These are phyloP conservation scores for Belonocnema kinseyi DNA, from an alignment of 1,140 invertebrate genomes.

Conservation along the genomic window DNA sequence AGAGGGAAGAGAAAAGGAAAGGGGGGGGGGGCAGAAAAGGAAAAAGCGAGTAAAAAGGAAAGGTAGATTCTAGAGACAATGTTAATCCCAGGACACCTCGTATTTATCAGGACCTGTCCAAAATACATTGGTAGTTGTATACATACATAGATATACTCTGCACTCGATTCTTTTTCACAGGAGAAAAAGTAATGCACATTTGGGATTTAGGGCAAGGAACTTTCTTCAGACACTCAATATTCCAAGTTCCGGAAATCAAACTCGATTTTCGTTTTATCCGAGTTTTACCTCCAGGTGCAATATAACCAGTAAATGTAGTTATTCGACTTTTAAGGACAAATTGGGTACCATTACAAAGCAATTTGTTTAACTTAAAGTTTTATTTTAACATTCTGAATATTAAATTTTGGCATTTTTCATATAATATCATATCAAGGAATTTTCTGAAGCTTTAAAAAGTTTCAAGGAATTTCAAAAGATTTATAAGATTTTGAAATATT, in stretches of 20 bases:
- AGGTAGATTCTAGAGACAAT: conserved; percentile 13
- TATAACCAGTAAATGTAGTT: background rate
- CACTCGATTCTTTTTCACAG: background rate
- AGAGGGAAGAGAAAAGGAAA: background rate
- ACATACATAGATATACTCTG: too few relatives aligned
- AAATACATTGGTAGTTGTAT: background rate
- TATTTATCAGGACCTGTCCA: conserved; percentile 8
- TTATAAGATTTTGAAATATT: too few relatives aligned
- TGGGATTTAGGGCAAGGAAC: background rate
- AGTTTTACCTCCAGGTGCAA: background rate
- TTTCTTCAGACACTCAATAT: background rate
- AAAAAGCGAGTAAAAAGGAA: background rate
- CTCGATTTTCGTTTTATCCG: background rate
- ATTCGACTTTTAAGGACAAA: too few relatives aligned
- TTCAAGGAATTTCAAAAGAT: too few relatives aligned
- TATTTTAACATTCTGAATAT: too few relatives aligned
- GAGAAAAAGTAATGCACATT: background rate
- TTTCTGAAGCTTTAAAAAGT: too few relatives aligned
- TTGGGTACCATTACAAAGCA: too few relatives aligned
- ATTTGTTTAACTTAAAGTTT: too few relatives aligned
- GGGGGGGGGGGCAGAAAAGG: background rate
- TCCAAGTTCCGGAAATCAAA: background rate
- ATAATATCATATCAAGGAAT: too few relatives aligned
- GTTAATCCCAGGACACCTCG: background rate
- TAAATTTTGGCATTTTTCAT: too few relatives aligned